These are phyloP conservation scores for Linnaemya vulpina DNA, from an alignment of 2,888 invertebrate genomes.

Conservation along the genomic window DNA sequence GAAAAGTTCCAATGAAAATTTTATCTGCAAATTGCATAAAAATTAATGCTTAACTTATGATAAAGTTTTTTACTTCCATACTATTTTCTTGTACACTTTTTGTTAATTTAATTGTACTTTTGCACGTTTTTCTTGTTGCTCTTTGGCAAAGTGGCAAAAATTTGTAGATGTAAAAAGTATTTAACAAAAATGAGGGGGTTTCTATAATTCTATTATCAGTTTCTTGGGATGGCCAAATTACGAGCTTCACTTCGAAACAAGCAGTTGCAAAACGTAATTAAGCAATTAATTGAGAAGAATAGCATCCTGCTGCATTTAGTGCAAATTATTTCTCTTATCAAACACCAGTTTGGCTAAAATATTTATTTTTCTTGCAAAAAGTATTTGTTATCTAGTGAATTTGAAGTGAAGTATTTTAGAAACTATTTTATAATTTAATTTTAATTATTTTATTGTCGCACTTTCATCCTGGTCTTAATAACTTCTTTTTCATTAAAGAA, in stretches of 20 bases:
- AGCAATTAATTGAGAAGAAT: neutral
- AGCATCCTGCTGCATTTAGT: neutral
- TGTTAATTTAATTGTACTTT: neutral
- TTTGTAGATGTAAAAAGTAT: neutral
- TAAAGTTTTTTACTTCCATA: slow-evolving; percentile 53
- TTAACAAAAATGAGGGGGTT: neutral
- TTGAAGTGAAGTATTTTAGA: too few species aligned
- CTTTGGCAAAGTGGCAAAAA: slow-evolving; percentile 24
- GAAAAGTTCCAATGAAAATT: slow-evolving; percentile 39
- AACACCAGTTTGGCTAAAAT: neutral
- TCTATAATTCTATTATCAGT: neutral
- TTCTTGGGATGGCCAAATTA: neutral
- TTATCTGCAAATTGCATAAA: slow-evolving; percentile 51
- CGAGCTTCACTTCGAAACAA: slow-evolving; percentile 5
- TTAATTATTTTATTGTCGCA: too few species aligned
- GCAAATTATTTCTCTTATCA: neutral
- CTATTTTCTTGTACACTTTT: slow-evolving; percentile 10
- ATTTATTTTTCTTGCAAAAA: too few species aligned
- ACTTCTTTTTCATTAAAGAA: too few species aligned
- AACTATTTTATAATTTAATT: too few species aligned
- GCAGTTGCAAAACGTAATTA: slow-evolving; percentile 12
- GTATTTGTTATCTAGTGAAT: too few species aligned
- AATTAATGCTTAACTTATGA: slow-evolving; percentile 59
- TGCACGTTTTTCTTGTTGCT: neutral
- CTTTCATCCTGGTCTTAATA: too few species aligned